phyloP scores from a whole-genome alignment of 2,888 invertebrate genomes.

The Caenorhabditis panamensis region DNA sequence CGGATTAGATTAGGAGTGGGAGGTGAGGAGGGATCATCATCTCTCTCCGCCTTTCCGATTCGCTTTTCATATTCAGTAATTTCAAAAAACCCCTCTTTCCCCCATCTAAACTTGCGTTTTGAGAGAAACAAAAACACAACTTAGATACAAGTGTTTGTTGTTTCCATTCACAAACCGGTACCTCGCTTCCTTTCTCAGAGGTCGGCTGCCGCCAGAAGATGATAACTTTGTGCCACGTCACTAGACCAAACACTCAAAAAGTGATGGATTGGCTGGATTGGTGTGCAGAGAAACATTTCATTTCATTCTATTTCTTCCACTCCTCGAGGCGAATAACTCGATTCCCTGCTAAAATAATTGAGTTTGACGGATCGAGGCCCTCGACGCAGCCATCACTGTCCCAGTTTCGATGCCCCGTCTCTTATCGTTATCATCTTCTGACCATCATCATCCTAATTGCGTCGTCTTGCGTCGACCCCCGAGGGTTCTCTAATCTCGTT shows the following conservation, averaged over 20 bases:
- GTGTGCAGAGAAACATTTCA: constrained; percentile 3
- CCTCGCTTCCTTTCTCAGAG: too few relatives aligned
- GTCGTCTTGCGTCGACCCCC: neutral
- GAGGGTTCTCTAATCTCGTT: neutral
- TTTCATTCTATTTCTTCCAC: neutral
- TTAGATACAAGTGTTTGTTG: neutral
- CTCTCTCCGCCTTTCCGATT: too few relatives aligned
- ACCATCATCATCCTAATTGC: constrained; percentile 9
- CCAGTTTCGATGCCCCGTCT: constrained; percentile 6
- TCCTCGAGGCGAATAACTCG: constrained; percentile 14
- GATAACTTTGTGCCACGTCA: constrained; percentile 20
- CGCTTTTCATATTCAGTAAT: too few relatives aligned
- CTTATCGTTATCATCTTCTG: constrained; percentile 20
- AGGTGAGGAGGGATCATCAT: too few relatives aligned
- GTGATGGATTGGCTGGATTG: neutral
- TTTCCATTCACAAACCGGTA: constrained; percentile 9
- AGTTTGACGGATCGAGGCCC: constrained; percentile 2
- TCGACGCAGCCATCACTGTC: neutral
- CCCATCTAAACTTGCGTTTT: too few relatives aligned
- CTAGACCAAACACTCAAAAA: constrained; percentile 19
- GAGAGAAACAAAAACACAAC: too few relatives aligned
- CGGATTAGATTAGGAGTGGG: constrained; percentile 38
- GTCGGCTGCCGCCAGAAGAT: neutral
- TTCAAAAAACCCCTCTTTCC: too few relatives aligned
- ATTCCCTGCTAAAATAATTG: constrained; percentile 40